Base-by-base conservation (phyloP, 2,113 vertebrate species). In the Danionella cerebrum region DNA sequence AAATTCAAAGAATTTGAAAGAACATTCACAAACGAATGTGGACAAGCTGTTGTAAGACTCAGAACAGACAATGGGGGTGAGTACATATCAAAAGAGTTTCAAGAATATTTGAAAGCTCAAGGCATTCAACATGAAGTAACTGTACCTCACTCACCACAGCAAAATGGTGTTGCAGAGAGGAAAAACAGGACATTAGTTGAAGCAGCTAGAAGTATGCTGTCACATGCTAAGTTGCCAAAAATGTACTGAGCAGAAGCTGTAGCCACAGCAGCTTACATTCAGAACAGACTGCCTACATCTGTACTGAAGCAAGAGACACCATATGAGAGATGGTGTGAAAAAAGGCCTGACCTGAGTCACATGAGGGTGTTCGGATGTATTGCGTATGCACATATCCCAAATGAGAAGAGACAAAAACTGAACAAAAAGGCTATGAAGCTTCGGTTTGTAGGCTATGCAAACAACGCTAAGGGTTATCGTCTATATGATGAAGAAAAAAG, bases 401-500 rank as follows among this genome's bases (percentile, higher is more conserved):
- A 70, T 0, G 8, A 16, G 6, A 27, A 71, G 36, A 44, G 39
- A 27, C 33, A 48, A 35, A 55, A 70, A 24, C 25, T 70, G 38
- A 50, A 64, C 29, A 70, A 70, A 27, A 64, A 70, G 22, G 38
- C 58, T 35, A 57, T 62, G n/a, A 69, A 63, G 19, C 22, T 70
- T 4, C 0, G 6, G 21, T 63, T 70, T 4, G 25, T 63, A 24
- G 57, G 47, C 9, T 70, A 70, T 54, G 58, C 25, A 27, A 52
- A 39, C 11, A 63, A 70, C 7, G 31, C 33, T 6, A 69, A 69
- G 22, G 33, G 45, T 6, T 70, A 63, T 4, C 6, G 27, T 2
- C 14, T 63, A 65, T 67, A 12, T 33, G 55, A 72, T 42, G 54
- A 72, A 53, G 64, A 67, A 14, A 72, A 62, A 22, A 73, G 47